Evolutionary conservation across 2,888 invertebrate species (phyloP).

Genomic region (Mythimna vitellina): DNA sequence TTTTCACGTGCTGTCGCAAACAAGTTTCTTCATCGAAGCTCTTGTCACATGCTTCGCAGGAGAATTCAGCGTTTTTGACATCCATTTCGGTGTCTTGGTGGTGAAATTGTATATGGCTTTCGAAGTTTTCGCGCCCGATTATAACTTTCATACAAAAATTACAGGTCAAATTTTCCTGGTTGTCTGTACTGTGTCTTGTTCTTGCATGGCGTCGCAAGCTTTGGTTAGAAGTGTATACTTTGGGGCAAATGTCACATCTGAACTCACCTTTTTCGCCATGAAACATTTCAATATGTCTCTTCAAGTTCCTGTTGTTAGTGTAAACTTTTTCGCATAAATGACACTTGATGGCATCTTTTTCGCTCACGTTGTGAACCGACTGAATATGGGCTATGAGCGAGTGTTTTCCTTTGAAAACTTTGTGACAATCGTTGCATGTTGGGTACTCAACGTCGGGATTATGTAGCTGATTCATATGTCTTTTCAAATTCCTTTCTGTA

Average conservation of each 20-base stretch:
- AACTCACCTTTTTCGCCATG: slow-evolving; percentile 78
- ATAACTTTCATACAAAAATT: slow-evolving; percentile 66
- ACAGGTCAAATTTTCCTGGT: slow-evolving; percentile 64
- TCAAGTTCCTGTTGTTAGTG: slow-evolving; percentile 78
- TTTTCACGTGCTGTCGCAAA: slow-evolving; percentile 79
- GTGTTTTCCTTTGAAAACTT: slow-evolving; percentile 77
- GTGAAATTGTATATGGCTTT: slow-evolving; percentile 65
- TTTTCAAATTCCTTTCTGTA: slow-evolving; percentile 77
- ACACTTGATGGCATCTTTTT: slow-evolving; percentile 71
- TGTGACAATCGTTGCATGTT: slow-evolving; percentile 78
- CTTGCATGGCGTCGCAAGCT: slow-evolving; percentile 76
- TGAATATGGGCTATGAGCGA: slow-evolving; percentile 78
- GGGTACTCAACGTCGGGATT: slow-evolving; percentile 77
- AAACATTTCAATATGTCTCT: slow-evolving; percentile 79
- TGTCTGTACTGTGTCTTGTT: slow-evolving; percentile 70
- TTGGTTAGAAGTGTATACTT: slow-evolving; percentile 81
- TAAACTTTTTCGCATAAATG: slow-evolving; percentile 77
- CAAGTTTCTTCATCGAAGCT: slow-evolving; percentile 71
- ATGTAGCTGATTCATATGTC: slow-evolving; percentile 79
- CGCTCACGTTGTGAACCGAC: slow-evolving; percentile 65
- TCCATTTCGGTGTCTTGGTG: slow-evolving; percentile 46
- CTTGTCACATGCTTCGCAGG: slow-evolving; percentile 74
- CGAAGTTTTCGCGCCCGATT: slow-evolving; percentile 66
- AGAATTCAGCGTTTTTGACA: slow-evolving; percentile 43
- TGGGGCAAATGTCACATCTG: slow-evolving; percentile 79